A percentile compares a stretch with the other conserved stretches of the same genome.
These are phyloP conservation scores for Fregata magnificens DNA, from an alignment of 2,113 vertebrate species.

Conservation along the genomic window DNA sequence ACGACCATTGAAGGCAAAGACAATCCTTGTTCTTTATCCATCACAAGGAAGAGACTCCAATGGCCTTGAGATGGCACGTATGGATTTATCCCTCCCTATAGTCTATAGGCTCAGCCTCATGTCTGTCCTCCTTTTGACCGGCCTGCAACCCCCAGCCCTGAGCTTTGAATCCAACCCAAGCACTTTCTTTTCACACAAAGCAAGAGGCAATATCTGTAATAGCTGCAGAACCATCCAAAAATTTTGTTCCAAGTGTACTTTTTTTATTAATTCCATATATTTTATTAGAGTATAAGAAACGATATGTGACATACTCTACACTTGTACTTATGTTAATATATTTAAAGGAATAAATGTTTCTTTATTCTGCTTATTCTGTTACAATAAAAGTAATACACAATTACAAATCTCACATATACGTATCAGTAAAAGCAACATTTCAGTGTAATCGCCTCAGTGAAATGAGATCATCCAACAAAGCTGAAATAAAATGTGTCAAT, in stretches of 20 bases:
- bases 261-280: slow-evolving; percentile 36
- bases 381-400: slow-evolving; percentile 6
- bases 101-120: background rate
- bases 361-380: background rate
- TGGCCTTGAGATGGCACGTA: background rate
- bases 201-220: background rate
- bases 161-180: background rate
- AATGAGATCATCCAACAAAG: background rate
- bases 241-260: background rate
- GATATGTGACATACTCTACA: background rate
- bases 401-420: slow-evolving; percentile 34
- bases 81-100: background rate
- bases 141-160: background rate
- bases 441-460: background rate
- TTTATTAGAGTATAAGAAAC: slow-evolving; percentile 47
- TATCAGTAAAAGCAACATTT: slow-evolving; percentile 17
- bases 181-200: background rate
- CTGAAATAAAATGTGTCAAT: background rate
- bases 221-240: background rate
- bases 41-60: background rate
- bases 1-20: background rate
- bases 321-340: background rate
- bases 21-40: background rate
- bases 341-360: background rate
- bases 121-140: background rate